phyloP scores from a whole-genome alignment of 2,888 invertebrate genomes.

The Harpalus rubripes region DNA sequence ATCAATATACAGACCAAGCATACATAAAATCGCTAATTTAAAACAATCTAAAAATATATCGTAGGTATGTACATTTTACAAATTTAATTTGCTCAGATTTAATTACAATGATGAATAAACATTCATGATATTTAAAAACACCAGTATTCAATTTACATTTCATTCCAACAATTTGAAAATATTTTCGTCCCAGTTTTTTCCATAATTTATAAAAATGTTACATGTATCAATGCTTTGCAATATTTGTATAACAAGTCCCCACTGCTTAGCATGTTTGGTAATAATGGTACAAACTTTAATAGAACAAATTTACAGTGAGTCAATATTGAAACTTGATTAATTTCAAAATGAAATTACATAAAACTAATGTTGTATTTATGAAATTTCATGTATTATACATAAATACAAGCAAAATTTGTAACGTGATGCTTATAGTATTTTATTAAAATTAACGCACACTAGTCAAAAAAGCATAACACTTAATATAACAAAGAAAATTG shows the following conservation, averaged over 20 bases:
- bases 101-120: conserved; percentile 38
- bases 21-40: conserved; percentile 46
- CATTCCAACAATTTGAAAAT: conserved; percentile 29
- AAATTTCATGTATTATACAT: too few species aligned
- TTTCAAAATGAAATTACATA: too few species aligned
- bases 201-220: conserved; percentile 34
- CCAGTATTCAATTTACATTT: conserved; percentile 17
- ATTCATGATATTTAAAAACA: conserved; percentile 27
- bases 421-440: conserved; percentile 37
- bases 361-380: too few species aligned
- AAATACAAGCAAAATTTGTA: conserved; percentile 30
- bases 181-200: conserved; percentile 33
- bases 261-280: conserved; percentile 11
- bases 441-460: conserved; percentile 28
- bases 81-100: conserved; percentile 44
- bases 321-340: neutral
- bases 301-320: conserved; percentile 10
- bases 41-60: conserved; percentile 49
- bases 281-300: conserved; percentile 25
- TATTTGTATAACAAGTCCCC: conserved; percentile 40
- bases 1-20: conserved; percentile 46
- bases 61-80: conserved; percentile 41
- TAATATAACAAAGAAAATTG: conserved; percentile 26
- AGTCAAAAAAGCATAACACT: conserved; percentile 42
- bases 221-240: conserved; percentile 20